Conservation (phyloP, 2,113 vertebrate genomes). For the Cinclus cinclus region DNA sequence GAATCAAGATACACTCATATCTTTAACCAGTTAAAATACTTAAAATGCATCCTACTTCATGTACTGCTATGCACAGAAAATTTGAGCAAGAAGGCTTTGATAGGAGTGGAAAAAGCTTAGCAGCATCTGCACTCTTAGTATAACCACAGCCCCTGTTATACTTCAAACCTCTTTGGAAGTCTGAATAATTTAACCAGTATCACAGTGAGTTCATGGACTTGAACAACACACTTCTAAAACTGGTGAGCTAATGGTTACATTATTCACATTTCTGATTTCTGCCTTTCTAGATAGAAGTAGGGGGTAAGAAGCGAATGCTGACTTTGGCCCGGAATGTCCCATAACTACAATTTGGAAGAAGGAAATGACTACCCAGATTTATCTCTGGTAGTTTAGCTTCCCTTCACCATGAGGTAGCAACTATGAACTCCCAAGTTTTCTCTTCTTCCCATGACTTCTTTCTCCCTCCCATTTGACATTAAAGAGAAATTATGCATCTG, state of each 20-base stretch:
- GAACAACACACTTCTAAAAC: not conserved
- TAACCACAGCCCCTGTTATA: not conserved
- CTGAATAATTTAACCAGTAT: not conserved
- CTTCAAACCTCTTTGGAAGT: not conserved
- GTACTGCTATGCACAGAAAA: not conserved
- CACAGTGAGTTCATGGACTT: not conserved
- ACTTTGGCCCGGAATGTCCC: not conserved
- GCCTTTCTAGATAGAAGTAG: not conserved
- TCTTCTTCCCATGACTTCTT: not conserved
- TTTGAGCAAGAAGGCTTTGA: not conserved
- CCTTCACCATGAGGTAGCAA: rapidly evolving
- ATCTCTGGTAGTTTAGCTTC: not conserved
- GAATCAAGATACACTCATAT: not conserved
- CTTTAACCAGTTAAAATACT: not conserved
- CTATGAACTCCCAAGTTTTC: not conserved
- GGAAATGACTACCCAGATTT: not conserved
- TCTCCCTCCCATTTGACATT: not conserved
- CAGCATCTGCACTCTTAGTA: not conserved
- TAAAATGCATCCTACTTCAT: not conserved
- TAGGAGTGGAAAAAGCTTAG: not conserved
- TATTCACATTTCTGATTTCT: not conserved
- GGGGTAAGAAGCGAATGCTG: not conserved
- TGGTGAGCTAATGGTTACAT: not conserved
- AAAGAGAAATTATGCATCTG: not conserved
- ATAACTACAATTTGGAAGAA: not conserved